Evolutionary conservation across 2,888 invertebrate species (phyloP), one percentile per base, ranked within the genome.

Genomic region (Gisinianus flammeolus): DNA sequence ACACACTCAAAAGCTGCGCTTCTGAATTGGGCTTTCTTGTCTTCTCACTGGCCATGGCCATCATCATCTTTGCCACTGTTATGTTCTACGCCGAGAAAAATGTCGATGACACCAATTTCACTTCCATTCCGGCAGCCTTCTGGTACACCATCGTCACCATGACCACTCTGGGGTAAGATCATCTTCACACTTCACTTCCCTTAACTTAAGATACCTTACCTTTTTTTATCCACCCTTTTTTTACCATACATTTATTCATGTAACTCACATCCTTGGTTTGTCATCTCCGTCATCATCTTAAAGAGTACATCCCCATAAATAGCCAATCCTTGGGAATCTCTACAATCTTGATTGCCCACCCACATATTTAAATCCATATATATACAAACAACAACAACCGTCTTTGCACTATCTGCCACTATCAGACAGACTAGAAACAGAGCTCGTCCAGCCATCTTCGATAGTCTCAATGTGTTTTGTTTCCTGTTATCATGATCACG

Each of bases 21-120:
- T 97, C 96, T 88, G 98, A 98, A 89, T 91, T 99, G 85, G 99
- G 99, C 85, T 99, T 99, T 90, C 92, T 99, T 82, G 97, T 99
- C 80, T 99, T 99, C 89, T 99, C 98, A 35, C 90, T 99, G 86
- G 97, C 98, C 82, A 98, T 99, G 98, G 99, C 99, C 86, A 99
- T 99, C 88, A 98, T 99, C 86, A 99, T 99, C 87, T 99, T 99
- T 88, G 98, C 99, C 82, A 99, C 99, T 58, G 97, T 99, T 85
- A 99, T 99, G 98, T 99, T 97, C 90, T 99, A 99, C 90, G 98
- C 98, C 73, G 99, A 99, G 91, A 99, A 99, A 90, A 98, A 98
- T 88, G 98, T 97, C 84, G 93, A 93, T 86, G 93, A 94, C 85
- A 98, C 98, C 77, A 95, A 95, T 88, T 99, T 99, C 90, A 98